These are phyloP conservation scores for Macrosiphum euphorbiae DNA, from an alignment of 2,888 invertebrate species.

Conservation along the genomic window DNA sequence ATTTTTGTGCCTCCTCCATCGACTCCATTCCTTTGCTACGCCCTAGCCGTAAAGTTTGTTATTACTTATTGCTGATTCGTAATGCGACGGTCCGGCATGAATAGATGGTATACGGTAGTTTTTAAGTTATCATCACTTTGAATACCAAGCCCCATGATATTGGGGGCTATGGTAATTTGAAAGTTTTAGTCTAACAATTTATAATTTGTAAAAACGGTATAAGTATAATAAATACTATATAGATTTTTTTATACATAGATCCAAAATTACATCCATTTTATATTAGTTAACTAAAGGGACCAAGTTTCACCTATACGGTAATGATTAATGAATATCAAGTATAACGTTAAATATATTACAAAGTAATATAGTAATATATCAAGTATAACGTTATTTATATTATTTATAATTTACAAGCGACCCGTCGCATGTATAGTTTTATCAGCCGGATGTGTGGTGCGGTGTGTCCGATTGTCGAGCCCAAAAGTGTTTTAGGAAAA, in stretches of 20 bases:
- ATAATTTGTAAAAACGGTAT: too few species aligned
- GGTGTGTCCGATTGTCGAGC: neutral
- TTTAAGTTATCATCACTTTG: too few species aligned
- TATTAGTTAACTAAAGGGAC: too few species aligned
- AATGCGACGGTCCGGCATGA: neutral
- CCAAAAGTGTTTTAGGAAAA: neutral
- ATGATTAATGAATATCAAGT: neutral
- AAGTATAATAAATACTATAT: too few species aligned
- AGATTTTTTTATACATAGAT: too few species aligned
- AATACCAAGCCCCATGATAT: too few species aligned
- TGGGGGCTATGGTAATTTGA: too few species aligned
- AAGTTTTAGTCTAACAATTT: too few species aligned
- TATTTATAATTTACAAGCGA: too few species aligned
- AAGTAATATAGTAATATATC: neutral
- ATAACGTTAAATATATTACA: neutral
- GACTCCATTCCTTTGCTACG: neutral
- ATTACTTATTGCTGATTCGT: neutral
- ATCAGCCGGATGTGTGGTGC: neutral
- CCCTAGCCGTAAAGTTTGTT: too few species aligned
- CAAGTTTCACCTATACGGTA: neutral
- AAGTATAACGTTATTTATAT: too few species aligned
- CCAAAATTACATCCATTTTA: too few species aligned
- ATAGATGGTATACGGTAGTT: neutral
- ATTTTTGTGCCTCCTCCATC: neutral
- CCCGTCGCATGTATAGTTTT: neutral